A percentile compares a stretch with the other conserved stretches of the same genome.
These are phyloP conservation scores for Ganaspis brasiliensis DNA, from an alignment of 2,888 invertebrate genomes.

Conservation along the genomic window DNA sequence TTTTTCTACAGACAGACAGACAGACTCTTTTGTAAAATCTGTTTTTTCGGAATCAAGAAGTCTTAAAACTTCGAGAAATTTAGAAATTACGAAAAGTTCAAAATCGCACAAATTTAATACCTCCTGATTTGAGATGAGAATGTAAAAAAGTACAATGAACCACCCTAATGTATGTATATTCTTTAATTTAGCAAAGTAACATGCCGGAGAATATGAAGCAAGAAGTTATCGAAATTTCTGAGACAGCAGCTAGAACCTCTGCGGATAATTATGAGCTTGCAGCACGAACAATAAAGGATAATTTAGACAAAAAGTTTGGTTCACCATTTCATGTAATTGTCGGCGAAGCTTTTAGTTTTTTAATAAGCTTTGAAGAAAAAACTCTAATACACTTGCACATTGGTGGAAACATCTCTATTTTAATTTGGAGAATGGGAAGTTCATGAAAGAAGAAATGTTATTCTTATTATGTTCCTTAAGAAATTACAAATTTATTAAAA, in stretches of 20 bases:
- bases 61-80: too few relatives aligned
- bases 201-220: constrained; percentile 96
- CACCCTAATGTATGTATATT: not conserved
- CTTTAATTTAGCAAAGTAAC: constrained; percentile 81
- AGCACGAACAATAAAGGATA: constrained; percentile 96
- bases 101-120: too few relatives aligned
- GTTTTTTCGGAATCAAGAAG: too few relatives aligned
- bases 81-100: too few relatives aligned
- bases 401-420: constrained; percentile 91
- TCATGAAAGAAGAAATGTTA: constrained; percentile 11
- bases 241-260: constrained; percentile 96
- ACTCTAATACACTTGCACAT: constrained; percentile 94
- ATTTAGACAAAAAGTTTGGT: constrained; percentile 97
- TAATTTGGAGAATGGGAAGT: constrained; percentile 72
- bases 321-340: constrained; percentile 92
- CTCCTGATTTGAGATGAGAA: too few relatives aligned
- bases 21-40: too few relatives aligned
- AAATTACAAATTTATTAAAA: too few relatives aligned
- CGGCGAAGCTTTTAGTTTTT: constrained; percentile 97
- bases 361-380: constrained; percentile 94
- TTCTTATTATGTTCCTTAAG: not conserved
- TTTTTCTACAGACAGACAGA: too few relatives aligned
- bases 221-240: constrained; percentile 94
- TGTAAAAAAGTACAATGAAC: too few relatives aligned
- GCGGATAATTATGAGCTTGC: constrained; percentile 90